Conservation (phyloP, 2,888 invertebrate genomes). For the Drosophila picticornis region DNA sequence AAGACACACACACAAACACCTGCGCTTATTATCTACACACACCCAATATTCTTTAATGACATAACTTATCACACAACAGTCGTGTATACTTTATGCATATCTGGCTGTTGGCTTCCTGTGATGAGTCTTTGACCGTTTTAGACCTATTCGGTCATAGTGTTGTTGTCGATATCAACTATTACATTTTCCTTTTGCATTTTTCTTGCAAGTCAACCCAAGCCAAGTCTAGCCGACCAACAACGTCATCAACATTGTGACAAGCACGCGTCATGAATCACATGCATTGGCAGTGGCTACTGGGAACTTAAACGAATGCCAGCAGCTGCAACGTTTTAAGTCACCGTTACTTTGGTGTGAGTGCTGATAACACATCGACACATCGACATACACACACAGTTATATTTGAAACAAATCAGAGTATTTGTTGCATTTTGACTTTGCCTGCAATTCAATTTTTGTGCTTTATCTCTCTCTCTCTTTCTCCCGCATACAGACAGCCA, state of each 20-base stretch:
- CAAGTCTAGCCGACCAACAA: not conserved
- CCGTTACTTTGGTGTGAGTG: conserved; percentile 26
- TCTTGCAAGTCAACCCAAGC: not conserved
- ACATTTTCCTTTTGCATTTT: conserved; percentile 17
- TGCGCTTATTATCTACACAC: conserved; percentile 29
- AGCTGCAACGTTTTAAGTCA: conserved; percentile 41
- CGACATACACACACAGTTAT: conserved; percentile 5
- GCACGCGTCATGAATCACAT: conserved; percentile 71
- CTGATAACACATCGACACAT: conserved; percentile 60
- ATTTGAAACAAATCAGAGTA: conserved; percentile 48
- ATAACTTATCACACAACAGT: conserved; percentile 50
- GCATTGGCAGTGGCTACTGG: conserved; percentile 38
- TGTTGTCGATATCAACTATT: conserved; percentile 24
- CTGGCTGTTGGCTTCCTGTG: conserved; percentile 35
- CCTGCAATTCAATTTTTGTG: conserved; percentile 27
- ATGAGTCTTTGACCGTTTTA: conserved; percentile 46
- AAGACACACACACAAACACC: not conserved
- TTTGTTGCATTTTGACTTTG: conserved; percentile 54
- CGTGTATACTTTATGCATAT: conserved; percentile 31
- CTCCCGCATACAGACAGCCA: conserved; percentile 27
- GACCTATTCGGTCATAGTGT: conserved; percentile 53
- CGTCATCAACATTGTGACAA: conserved; percentile 40
- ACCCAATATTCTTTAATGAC: conserved; percentile 51
- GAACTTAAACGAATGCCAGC: conserved; percentile 23
- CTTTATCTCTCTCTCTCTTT: conserved; percentile 13